Percentiles rank a stretch among this genome's conserved stretches.
Evolutionary conservation across 1,140 invertebrate genomes (phyloP).

Genomic region (Euura lappo): DNA sequence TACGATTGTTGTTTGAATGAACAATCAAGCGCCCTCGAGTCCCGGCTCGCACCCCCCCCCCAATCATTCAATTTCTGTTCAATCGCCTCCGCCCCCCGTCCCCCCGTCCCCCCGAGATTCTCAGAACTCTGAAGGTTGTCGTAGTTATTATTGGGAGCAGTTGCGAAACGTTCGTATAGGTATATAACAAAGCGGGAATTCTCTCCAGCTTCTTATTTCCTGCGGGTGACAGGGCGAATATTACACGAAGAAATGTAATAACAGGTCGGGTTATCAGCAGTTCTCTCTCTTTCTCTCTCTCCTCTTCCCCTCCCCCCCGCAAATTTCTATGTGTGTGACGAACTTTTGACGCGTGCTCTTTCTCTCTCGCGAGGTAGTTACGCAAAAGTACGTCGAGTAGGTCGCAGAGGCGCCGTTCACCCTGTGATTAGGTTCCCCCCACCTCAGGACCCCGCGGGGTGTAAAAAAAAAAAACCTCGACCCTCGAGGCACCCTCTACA

Average conservation of each 20-base stretch:
- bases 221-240: constrained; percentile 56
- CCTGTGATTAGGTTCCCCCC: neutral
- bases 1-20: constrained; percentile 64
- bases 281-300: constrained; percentile 4
- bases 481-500: neutral
- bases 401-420: neutral
- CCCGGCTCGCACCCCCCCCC: constrained; percentile 32
- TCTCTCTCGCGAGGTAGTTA: too few species aligned
- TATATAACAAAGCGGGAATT: constrained; percentile 38
- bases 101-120: constrained; percentile 1
- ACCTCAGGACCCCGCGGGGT: neutral
- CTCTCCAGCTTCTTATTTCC: constrained; percentile 44
- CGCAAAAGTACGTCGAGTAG: too few species aligned
- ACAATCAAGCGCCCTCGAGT: constrained; percentile 62
- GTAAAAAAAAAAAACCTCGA: neutral
- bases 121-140: neutral
- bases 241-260: constrained; percentile 58
- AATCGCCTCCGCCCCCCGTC: constrained; percentile 48
- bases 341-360: too few species aligned
- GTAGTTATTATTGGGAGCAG: too few species aligned
- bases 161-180: constrained; percentile 9
- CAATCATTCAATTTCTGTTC: constrained; percentile 63
- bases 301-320: constrained; percentile 12
- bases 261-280: constrained; percentile 42
- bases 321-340: neutral